A percentile compares a stretch with the other conserved stretches of the same genome.
phyloP scores from a whole-genome alignment of 2,797 vertebrate species.

The Coracias cyanogaster region DNA sequence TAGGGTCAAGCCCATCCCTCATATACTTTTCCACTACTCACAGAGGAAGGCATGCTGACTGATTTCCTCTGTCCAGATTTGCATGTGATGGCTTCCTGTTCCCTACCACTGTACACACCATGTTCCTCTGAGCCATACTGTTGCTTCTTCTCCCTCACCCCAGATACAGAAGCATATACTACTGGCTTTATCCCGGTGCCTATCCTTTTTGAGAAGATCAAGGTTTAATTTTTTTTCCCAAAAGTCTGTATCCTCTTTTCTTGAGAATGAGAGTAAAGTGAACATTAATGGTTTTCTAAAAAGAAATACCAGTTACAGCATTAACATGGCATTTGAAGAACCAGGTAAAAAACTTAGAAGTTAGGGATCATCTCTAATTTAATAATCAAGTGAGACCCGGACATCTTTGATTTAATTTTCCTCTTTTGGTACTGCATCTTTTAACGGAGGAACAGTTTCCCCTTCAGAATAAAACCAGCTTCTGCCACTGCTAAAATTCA shows the following conservation, averaged over 20 bases:
- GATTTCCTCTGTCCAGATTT: neutral
- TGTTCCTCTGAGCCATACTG: neutral
- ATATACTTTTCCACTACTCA: neutral
- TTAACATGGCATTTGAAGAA: neutral
- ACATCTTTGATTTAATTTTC: neutral
- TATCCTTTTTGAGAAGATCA: neutral
- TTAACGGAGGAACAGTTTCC: neutral
- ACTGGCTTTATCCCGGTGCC: neutral
- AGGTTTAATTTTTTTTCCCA: neutral
- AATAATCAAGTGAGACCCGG: neutral
- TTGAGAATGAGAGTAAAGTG: neutral
- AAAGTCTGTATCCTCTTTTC: neutral
- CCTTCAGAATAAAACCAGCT: neutral
- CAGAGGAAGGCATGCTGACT: neutral
- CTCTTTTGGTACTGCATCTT: neutral
- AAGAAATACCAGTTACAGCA: neutral
- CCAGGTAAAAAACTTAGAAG: neutral
- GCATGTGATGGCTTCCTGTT: neutral
- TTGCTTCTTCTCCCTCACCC: neutral
- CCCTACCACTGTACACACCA: rapidly evolving
- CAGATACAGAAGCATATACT: neutral
- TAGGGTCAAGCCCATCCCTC: neutral
- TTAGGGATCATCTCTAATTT: neutral
- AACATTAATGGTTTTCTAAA: neutral
- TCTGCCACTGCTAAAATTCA: neutral